Conservation (phyloP, 2,797 vertebrate genomes). For the Sarcoramphus papa region DNA sequence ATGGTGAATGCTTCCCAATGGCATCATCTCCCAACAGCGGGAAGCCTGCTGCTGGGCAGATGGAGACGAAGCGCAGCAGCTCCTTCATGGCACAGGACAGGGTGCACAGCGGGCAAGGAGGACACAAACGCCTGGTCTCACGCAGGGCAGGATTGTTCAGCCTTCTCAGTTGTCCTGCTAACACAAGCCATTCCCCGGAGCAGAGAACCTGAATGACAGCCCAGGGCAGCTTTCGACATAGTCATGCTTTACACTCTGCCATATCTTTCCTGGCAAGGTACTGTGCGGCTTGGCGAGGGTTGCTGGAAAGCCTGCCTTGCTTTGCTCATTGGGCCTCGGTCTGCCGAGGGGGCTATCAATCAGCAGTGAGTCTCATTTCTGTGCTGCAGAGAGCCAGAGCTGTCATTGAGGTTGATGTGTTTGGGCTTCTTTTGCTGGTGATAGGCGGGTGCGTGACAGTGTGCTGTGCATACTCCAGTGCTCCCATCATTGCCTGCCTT, state of each 20-base stretch:
- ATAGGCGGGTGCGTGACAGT: rapidly evolving
- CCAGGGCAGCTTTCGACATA: not conserved
- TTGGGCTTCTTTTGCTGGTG: not conserved
- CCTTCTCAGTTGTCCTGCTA: not conserved
- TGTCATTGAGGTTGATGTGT: not conserved
- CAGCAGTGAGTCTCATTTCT: not conserved
- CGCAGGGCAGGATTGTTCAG: not conserved
- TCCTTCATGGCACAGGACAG: not conserved
- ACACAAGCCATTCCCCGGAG: not conserved
- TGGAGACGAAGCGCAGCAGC: not conserved
- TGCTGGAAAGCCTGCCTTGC: not conserved
- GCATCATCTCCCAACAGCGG: not conserved
- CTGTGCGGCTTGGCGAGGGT: rapidly evolving
- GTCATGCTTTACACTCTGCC: not conserved
- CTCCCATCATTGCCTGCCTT: rapidly evolving
- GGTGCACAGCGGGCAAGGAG: rapidly evolving
- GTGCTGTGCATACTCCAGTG: not conserved
- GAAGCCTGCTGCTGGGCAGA: not conserved
- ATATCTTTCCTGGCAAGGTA: not conserved
- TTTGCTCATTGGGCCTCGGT: not conserved
- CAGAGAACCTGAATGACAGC: not conserved
- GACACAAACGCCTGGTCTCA: not conserved
- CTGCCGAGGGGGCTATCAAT: not conserved
- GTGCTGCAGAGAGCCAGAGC: not conserved
- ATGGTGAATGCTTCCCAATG: not conserved